Evolutionary conservation across 2,113 vertebrate genomes (phyloP), one percentile per base, ranked within the genome.

Genomic region (Halichoeres trimaculatus): DNA sequence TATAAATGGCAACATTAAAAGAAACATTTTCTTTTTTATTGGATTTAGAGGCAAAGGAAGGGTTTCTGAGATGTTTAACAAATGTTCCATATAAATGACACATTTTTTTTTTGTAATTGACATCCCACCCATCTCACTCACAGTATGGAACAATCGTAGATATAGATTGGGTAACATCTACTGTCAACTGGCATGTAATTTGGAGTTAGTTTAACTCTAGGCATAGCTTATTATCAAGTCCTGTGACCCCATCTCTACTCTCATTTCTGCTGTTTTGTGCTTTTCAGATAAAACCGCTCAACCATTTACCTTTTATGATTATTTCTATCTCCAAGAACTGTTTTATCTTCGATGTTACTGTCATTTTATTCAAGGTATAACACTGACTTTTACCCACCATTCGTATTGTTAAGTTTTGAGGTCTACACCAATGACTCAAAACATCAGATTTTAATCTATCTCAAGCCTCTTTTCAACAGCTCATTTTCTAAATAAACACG

Each of bases 161-260:
- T 35, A 8, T 0, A 17, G 2, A 62, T 58, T 6, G 22, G 63
- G 24, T n/a, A 24, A 47, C n/a, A 6, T 58, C 34, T 66, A 22
- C 10, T 50, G 48, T 54, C 20, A 5, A 70, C 23, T 36, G 26
- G 17, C 17, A 57, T 5, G 0, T 5, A 22, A 20, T 55, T 20
- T 11, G 9, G 17, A 67, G 4, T 23, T 59, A 6, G 23, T 11
- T n/a, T 58, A 35, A 71, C 51, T 75, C 78, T 77, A 48, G 72
- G 69, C 61, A 70, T 69, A 19, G 14, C 45, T 45, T 19, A 45
- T 17, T 45, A 19, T 19, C 16, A 45, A 1, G 17, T 45, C 7
- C 43, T 45, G 5, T 45, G 0, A 45, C 43, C n/a, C 1, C 45
- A 20, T 45, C 14, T 60, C 52, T 22, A 36, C 26, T 14, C 2